Evolutionary conservation across 1,140 invertebrate species (phyloP), one percentile per base, ranked within the genome.

Genomic region (Drosophila aff.): DNA sequence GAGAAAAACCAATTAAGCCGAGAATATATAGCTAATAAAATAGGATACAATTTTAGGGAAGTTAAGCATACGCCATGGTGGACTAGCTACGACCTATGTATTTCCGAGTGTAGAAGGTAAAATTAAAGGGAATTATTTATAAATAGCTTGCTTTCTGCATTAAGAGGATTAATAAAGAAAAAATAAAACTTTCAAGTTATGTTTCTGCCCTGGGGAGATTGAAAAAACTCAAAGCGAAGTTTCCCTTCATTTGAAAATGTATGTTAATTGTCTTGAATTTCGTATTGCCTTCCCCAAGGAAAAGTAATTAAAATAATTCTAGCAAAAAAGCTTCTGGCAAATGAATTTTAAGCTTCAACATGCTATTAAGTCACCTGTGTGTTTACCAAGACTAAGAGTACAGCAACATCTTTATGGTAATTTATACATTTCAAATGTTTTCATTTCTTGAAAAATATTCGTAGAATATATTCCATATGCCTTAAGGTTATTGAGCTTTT

Each of bases 161-260:
- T 18, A 63, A 63, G 36, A 13, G 36, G 13, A 41, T 67, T 49
- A n/a, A 21, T 7, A 4, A 15, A 31, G 33, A 16, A 40, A 16
- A 46, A 67, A 31, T 21, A 21, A 26, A 67, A 43, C 26, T 2
- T 28, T 1, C 6, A 28, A 49, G 43, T 50, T 36, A 3, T 38
- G 26, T 26, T 4, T 11, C 15, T 23, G 36, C 43, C 67, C 38
- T 23, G 0, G 4, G 11, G 43, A n/a, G 13, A 53, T 21, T 50
- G 9, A 47, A 59, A 47, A 28, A 72, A 21, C 36, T 68, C 28
- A 60, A 50, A 72, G 43, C 23, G 10, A 23, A 21, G 53, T 60
- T 50, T 41, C n/a, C 28, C 43, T 73, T 71, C 49, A 23, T 72
- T 58, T 28, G n/a, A 33, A 36, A 72, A 36, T 72, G 41, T 41